These are phyloP conservation scores for Vicugna pacos DNA, from an alignment of 2,113 vertebrate species.

Conservation along the genomic window DNA sequence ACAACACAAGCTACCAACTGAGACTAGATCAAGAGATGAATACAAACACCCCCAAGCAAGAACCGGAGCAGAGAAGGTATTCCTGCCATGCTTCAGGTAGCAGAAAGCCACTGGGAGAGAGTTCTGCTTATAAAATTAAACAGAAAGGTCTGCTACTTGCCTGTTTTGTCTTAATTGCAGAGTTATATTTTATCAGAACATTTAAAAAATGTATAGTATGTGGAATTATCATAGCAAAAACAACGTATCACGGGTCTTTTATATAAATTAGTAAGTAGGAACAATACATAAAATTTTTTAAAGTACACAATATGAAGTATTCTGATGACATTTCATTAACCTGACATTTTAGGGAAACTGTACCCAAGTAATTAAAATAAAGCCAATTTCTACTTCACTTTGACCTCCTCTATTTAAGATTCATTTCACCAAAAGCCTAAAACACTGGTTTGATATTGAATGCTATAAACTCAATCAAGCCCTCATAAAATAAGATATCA, in stretches of 20 bases:
- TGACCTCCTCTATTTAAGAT: slow-evolving; percentile 26
- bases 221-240: not conserved
- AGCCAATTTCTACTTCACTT: not conserved
- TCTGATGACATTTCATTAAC: slow-evolving; percentile 26
- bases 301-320: not conserved
- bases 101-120: not conserved
- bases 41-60: not conserved
- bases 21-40: not conserved
- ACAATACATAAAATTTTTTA: not conserved
- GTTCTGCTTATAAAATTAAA: slow-evolving; percentile 6
- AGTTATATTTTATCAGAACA: not conserved
- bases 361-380: slow-evolving; percentile 41
- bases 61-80: not conserved
- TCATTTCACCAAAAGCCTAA: slow-evolving; percentile 52
- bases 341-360: slow-evolving; percentile 28
- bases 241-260: not conserved
- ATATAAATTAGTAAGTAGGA: slow-evolving; percentile 11
- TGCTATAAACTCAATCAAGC: slow-evolving; percentile 53
- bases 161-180: not conserved
- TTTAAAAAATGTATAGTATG: not conserved
- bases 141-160: not conserved
- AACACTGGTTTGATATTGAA: slow-evolving; percentile 3
- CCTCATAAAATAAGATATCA: slow-evolving; percentile 64
- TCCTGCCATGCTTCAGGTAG: not conserved
- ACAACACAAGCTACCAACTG: not conserved